Conservation (phyloP, 2,113 vertebrate genomes). For the Acanthochromis polyacanthus region DNA sequence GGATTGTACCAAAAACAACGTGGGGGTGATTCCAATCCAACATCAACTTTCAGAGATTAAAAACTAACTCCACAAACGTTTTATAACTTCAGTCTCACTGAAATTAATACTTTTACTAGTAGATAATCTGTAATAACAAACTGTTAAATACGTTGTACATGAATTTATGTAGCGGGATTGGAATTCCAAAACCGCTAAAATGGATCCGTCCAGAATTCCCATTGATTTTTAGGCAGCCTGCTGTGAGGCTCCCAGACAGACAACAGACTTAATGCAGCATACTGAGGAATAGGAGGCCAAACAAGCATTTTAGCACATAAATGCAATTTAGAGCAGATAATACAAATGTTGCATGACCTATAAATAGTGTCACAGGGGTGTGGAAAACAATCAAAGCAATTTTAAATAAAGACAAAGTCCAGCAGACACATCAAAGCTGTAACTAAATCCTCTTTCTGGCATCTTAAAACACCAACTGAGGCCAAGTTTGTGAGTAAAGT, state of each 20-base stretch:
- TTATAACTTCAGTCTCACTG: accelerated
- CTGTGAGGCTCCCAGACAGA: slow-evolving; percentile 59
- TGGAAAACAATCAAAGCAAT: no score
- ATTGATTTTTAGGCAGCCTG: slow-evolving; percentile 67
- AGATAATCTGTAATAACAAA: neutral
- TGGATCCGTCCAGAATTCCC: slow-evolving; percentile 67
- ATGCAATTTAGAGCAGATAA: neutral
- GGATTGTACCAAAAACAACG: slow-evolving; percentile 51
- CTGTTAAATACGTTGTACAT: neutral
- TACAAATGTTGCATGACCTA: neutral
- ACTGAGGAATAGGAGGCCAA: slow-evolving; percentile 4
- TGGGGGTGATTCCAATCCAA: neutral
- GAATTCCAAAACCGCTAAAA: neutral
- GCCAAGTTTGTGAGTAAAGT: no score
- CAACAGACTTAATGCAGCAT: slow-evolving; percentile 30
- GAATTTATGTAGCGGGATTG: accelerated
- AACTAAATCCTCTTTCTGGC: no score
- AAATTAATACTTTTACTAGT: accelerated
- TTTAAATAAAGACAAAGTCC: no score
- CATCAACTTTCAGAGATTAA: neutral
- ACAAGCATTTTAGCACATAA: neutral
- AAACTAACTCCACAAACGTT: neutral
- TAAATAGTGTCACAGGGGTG: neutral
- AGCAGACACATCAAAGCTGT: no score
- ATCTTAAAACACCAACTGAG: no score